phyloP scores from a whole-genome alignment of 2,888 invertebrate species.

The Parnassius apollo region DNA sequence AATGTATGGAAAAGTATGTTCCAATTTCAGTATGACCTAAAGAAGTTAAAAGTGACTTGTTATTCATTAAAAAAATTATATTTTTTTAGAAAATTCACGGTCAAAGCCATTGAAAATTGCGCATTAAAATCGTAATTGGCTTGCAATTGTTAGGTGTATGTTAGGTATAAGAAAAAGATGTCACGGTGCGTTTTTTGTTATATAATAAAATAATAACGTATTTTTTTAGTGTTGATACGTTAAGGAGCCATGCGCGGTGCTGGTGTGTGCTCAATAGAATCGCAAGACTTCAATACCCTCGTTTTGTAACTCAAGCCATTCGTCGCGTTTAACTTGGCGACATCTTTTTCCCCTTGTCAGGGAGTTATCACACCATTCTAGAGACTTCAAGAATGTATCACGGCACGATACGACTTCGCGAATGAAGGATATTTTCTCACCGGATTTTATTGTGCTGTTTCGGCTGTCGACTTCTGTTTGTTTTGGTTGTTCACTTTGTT shows the following conservation, averaged over 20 bases:
- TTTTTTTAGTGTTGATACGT: slow-evolving; percentile 2
- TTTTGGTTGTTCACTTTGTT: slow-evolving; percentile 29
- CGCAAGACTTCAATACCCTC: slow-evolving; percentile 53
- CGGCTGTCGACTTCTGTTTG: slow-evolving; percentile 45
- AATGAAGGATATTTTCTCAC: slow-evolving; percentile 74
- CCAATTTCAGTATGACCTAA: background rate
- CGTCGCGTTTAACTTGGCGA: slow-evolving; percentile 62
- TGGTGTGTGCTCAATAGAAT: slow-evolving; percentile 32
- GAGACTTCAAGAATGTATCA: slow-evolving; percentile 68
- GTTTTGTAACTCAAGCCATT: slow-evolving; percentile 65
- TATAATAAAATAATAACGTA: background rate
- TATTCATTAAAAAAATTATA: background rate
- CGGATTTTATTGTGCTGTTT: slow-evolving; percentile 58
- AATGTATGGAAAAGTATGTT: background rate
- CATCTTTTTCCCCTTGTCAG: slow-evolving; percentile 68
- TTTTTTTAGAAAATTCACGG: no score
- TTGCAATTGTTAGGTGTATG: slow-evolving; percentile 5
- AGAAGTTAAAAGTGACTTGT: background rate
- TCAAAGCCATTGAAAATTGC: no score
- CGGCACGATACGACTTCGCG: slow-evolving; percentile 68
- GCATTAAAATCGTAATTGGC: background rate
- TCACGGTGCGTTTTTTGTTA: slow-evolving; percentile 4
- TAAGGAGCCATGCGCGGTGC: slow-evolving; percentile 20
- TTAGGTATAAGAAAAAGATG: slow-evolving; percentile 9
- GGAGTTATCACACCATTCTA: slow-evolving; percentile 77